Conservation (phyloP, 2,888 invertebrate species). For the Coleophora deauratella region DNA sequence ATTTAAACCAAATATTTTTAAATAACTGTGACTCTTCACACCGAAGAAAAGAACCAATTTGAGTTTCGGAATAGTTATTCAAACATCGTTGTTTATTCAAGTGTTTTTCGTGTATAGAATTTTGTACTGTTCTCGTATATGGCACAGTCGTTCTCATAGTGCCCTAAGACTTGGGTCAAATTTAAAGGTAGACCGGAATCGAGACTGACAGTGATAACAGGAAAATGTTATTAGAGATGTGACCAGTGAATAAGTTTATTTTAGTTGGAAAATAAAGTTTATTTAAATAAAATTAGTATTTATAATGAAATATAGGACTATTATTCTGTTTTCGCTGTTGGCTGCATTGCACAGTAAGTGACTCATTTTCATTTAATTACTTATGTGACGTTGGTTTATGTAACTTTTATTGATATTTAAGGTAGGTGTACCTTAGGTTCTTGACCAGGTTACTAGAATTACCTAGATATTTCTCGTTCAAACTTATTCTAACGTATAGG, state of each 20-base stretch:
- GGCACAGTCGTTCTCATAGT: too few relatives aligned
- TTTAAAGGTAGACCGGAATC: not conserved
- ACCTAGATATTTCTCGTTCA: too few relatives aligned
- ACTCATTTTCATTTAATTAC: not conserved
- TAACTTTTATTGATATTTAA: too few relatives aligned
- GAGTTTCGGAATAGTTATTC: not conserved
- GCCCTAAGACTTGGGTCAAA: not conserved
- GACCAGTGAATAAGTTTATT: too few relatives aligned
- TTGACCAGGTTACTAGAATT: too few relatives aligned
- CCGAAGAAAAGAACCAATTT: not conserved
- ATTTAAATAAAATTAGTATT: too few relatives aligned
- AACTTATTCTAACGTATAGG: too few relatives aligned
- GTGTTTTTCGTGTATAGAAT: constrained; percentile 29
- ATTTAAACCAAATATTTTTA: too few relatives aligned
- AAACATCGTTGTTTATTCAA: constrained; percentile 39
- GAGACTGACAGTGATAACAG: not conserved
- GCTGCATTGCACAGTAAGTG: constrained; percentile 12
- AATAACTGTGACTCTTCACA: not conserved
- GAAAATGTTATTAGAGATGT: too few relatives aligned
- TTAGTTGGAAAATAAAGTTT: too few relatives aligned
- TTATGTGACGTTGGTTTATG: not conserved
- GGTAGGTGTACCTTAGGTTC: too few relatives aligned
- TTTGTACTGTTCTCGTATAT: constrained; percentile 12
- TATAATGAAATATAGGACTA: constrained; percentile 20
- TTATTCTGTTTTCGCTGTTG: constrained; percentile 23